A percentile compares a stretch with the other conserved stretches of the same genome.
Evolutionary conservation across 1,140 invertebrate species (phyloP).

Genomic region (Leptonema lineaticorne): DNA sequence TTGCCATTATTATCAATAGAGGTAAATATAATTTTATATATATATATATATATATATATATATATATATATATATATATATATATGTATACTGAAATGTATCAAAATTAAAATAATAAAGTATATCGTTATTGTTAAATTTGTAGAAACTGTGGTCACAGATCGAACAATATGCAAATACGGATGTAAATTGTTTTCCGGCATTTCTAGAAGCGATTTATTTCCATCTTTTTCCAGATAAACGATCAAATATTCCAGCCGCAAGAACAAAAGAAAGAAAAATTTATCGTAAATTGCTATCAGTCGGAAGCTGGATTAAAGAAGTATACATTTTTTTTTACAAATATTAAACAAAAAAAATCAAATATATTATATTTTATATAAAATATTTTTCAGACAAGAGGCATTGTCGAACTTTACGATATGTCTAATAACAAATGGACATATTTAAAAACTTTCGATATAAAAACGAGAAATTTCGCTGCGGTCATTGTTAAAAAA

Average conservation of each 20-base stretch:
- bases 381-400: background rate
- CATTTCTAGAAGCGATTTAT: too few species aligned
- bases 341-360: background rate
- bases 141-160: too few species aligned
- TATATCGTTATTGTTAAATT: too few species aligned
- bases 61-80: background rate
- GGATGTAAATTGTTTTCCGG: too few species aligned
- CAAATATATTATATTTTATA: background rate
- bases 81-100: background rate
- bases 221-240: too few species aligned
- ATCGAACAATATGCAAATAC: too few species aligned
- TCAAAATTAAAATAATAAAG: background rate
- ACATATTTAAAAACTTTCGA: background rate
- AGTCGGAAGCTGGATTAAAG: background rate
- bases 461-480: background rate
- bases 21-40: background rate
- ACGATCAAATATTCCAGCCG: too few species aligned
- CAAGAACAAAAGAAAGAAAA: background rate
- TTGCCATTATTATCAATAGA: too few species aligned
- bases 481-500: background rate
- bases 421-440: background rate
- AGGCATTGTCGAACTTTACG: background rate
- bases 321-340: background rate
- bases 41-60: background rate
- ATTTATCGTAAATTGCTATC: background rate